These are phyloP conservation scores for Diogma glabrata DNA, from an alignment of 2,888 invertebrate species.

Conservation along the genomic window DNA sequence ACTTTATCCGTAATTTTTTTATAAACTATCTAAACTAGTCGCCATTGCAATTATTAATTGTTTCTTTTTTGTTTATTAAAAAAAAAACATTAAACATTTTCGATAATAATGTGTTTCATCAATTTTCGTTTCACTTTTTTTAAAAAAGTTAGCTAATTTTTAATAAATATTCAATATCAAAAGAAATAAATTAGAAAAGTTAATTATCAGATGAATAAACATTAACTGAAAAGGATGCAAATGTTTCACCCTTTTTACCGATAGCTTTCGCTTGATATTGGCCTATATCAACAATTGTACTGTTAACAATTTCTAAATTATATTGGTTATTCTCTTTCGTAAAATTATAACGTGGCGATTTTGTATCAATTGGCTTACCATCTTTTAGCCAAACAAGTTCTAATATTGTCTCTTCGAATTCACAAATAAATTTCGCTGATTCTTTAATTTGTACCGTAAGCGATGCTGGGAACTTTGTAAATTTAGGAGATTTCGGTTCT, in stretches of 20 bases:
- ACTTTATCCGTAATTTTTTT: no score
- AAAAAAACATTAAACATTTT: no score
- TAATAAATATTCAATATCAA: no score
- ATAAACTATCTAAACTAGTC: no score
- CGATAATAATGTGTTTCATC: no score
- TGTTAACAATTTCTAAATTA: conserved; percentile 63
- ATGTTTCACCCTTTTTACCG: conserved; percentile 73
- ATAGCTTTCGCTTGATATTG: conserved; percentile 80
- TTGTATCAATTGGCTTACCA: conserved; percentile 77
- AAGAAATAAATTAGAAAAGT: no score
- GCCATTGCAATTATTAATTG: no score
- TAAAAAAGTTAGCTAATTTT: no score
- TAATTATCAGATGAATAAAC: conserved; percentile 41
- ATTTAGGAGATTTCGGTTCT: conserved; percentile 68
- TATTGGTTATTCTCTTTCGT: conserved; percentile 72
- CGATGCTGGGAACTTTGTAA: conserved; percentile 81
- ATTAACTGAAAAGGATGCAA: conserved; percentile 79
- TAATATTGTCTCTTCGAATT: conserved; percentile 59
- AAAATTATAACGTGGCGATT: conserved; percentile 64
- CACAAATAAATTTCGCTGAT: conserved; percentile 67
- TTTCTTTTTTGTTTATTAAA: no score
- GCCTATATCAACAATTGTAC: conserved; percentile 66
- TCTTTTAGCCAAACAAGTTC: conserved; percentile 82
- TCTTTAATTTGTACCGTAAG: conserved; percentile 71
- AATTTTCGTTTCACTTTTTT: no score